A percentile compares a stretch with the other conserved stretches of the same genome.
These are phyloP conservation scores for Oncorhynchus mykiss DNA, from an alignment of 2,113 vertebrate genomes.

Conservation along the genomic window DNA sequence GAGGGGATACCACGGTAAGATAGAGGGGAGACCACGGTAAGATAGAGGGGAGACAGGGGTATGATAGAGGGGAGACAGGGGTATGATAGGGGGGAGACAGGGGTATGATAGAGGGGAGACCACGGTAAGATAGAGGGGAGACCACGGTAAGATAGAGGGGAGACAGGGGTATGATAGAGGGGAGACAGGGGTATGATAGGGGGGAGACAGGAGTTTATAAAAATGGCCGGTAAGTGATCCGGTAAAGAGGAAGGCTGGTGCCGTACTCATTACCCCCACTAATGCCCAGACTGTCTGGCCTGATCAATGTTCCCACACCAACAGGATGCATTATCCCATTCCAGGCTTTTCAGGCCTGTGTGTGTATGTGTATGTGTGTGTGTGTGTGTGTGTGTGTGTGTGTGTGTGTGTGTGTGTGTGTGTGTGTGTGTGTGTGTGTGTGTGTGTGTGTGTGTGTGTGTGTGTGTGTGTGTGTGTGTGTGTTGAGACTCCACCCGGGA, in stretches of 20 bases:
- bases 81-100: background rate
- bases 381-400: background rate
- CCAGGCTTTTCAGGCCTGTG: background rate
- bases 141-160: too few relatives aligned
- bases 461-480: background rate
- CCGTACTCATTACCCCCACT: background rate
- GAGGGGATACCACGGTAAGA: too few relatives aligned
- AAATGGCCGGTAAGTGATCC: background rate
- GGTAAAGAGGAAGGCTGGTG: background rate
- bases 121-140: too few relatives aligned
- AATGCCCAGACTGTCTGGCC: background rate
- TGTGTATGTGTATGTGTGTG: background rate
- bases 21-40: too few relatives aligned
- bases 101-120: background rate
- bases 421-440: background rate
- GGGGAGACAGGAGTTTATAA: background rate
- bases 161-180: too few relatives aligned
- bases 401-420: background rate
- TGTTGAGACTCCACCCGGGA: background rate
- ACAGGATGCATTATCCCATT: slow-evolving; percentile 6
- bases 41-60: too few relatives aligned
- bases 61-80: too few relatives aligned
- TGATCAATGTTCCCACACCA: slow-evolving; percentile 13
- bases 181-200: background rate
- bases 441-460: background rate